These are phyloP conservation scores for Electrophaes corylata DNA, from an alignment of 2,888 invertebrate species.

Conservation along the genomic window DNA sequence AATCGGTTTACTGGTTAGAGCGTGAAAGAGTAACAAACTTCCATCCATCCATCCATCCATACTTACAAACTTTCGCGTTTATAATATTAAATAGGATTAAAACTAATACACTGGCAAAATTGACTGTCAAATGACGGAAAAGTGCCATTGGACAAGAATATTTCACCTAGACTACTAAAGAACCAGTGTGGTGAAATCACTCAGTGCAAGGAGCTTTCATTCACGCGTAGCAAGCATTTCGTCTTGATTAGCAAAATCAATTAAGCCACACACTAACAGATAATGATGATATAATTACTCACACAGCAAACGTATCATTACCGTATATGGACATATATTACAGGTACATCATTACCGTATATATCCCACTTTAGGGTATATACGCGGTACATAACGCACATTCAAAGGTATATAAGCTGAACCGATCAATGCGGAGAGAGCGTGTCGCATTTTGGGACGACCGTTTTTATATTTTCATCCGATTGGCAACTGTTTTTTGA, in stretches of 20 bases:
- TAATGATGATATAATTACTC: slow-evolving; percentile 19
- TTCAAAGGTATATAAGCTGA: slow-evolving; percentile 22
- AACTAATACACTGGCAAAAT: no score
- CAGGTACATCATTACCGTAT: slow-evolving; percentile 23
- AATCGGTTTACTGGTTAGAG: no score
- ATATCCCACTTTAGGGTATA: slow-evolving; percentile 18
- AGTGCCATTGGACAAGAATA: neutral
- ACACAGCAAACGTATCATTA: slow-evolving; percentile 20
- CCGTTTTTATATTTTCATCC: slow-evolving; percentile 26
- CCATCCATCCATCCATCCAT: no score
- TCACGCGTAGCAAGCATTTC: neutral
- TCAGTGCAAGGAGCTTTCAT: neutral
- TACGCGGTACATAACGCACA: slow-evolving; percentile 22
- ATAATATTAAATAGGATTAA: no score
- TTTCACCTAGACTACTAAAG: neutral
- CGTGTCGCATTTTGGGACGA: slow-evolving; percentile 21
- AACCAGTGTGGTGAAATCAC: slow-evolving; percentile 6
- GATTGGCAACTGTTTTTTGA: slow-evolving; percentile 9
- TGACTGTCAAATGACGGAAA: no score
- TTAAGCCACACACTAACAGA: slow-evolving; percentile 9
- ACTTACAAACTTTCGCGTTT: no score
- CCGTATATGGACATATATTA: slow-evolving; percentile 1
- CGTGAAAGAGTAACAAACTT: no score
- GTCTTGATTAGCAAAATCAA: slow-evolving; percentile 13
- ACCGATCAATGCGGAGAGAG: slow-evolving; percentile 24